Base-by-base conservation (phyloP, 2,113 vertebrate species). In the Scomber japonicus region DNA sequence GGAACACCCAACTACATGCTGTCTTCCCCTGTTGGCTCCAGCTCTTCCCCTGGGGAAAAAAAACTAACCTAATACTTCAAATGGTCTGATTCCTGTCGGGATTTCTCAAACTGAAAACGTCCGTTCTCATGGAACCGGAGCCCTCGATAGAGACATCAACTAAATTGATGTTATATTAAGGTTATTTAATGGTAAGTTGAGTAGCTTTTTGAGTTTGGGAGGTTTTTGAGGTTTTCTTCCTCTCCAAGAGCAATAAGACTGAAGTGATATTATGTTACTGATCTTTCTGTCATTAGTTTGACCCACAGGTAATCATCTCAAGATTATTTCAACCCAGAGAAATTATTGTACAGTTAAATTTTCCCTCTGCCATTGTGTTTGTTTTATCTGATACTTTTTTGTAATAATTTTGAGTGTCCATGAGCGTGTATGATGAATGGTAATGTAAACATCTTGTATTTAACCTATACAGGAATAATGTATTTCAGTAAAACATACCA, bases 101-200 rank as follows among this genome's bases (percentile, higher is more conserved):
- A 66, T 11, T 6, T 11, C 70, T 81, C 78, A 72, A 73, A 77
- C 24, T 75, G 56, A 78, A 86, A 70, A 64, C 8, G 71, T 80
- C 74, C 53, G 30, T 44, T 84, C 67, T 45, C 44, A 27, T 68
- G 73, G 35, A 81, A 83, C 46, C 7, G 17, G 73, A 63, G 53
- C 61, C 60, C 40, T 73, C 56, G 21, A 5, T 11, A 55, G 51
- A 85, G 78, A 83, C 80, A 72, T 71, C 30, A 21, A 17, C 19
- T 62, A 48, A 56, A 48, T 1, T 75, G 73, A 71, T 74, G 61
- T 74, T 78, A 60, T 55, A 82, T 60, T 70, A 55, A 59, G 15
- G 30, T 19, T 76, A 17, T 73, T 81, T 79, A 71, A 79, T 67
- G 78, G 78, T 67, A 78, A 74, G 48, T 56, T 68, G 72, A 82